Percentiles rank a stretch among this genome's conserved stretches.
Conservation (phyloP, 2,888 invertebrate genomes). For the Cephus sareptanus region DNA sequence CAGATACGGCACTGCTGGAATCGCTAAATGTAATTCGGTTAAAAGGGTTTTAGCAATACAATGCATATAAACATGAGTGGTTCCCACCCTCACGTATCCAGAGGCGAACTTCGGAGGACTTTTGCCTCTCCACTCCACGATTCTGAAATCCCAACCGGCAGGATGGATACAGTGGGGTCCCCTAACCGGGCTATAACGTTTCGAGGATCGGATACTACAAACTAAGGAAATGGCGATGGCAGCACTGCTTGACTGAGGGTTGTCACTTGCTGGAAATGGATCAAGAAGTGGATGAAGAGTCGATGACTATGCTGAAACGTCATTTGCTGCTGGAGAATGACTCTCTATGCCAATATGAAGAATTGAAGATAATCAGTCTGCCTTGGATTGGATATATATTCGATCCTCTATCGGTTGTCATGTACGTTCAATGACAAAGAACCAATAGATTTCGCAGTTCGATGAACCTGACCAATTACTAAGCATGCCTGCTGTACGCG, state of each 20-base stretch:
- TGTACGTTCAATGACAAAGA: neutral
- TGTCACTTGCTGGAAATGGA: neutral
- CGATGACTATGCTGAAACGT: neutral
- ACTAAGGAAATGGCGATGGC: neutral
- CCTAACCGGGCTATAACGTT: constrained; percentile 43
- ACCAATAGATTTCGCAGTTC: neutral
- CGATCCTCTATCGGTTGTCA: neutral
- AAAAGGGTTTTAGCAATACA: constrained; percentile 66
- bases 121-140: constrained; percentile 1
- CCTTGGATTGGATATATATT: neutral
- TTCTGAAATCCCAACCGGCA: neutral
- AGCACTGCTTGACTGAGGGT: neutral
- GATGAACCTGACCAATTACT: neutral
- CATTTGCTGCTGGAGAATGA: neutral
- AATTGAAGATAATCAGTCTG: neutral
- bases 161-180: constrained; percentile 12
- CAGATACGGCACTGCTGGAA: constrained; percentile 54
- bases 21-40: constrained; percentile 65
- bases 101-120: constrained; percentile 15
- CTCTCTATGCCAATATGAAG: neutral
- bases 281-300: neutral
- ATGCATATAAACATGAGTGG: constrained; percentile 65
- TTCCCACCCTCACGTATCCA: constrained; percentile 30
- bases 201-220: constrained; percentile 27
- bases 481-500: neutral